Evolutionary conservation across 2,888 invertebrate species (phyloP).

Genomic region (Sesia bembeciformis): DNA sequence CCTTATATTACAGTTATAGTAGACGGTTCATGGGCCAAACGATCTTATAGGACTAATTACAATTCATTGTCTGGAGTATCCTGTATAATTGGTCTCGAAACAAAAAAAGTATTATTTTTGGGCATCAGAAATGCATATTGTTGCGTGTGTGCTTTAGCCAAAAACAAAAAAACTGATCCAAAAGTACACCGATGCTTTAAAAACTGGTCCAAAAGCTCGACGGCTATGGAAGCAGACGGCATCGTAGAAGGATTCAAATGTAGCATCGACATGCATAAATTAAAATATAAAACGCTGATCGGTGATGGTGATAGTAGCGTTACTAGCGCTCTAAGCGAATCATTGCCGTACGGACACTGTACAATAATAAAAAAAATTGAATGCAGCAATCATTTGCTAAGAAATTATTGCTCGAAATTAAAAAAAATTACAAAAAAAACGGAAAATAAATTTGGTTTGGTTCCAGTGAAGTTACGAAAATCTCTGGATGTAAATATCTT

Average conservation of each 20-base stretch:
- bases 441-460: too few species aligned
- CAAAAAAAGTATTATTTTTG: conserved; percentile 2
- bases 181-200: neutral
- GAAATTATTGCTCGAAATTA: too few species aligned
- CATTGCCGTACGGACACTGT: too few species aligned
- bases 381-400: too few species aligned
- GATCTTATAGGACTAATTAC: conserved; percentile 1
- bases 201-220: neutral
- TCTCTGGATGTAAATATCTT: neutral
- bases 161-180: neutral
- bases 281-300: neutral
- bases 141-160: neutral
- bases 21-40: conserved; percentile 4
- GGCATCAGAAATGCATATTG: conserved; percentile 3
- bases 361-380: too few species aligned
- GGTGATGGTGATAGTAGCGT: too few species aligned
- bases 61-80: conserved; percentile 1
- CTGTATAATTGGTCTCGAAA: conserved; percentile 3
- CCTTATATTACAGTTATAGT: conserved; percentile 1
- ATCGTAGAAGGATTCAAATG: neutral
- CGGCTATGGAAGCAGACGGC: conserved; percentile 2
- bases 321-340: too few species aligned
- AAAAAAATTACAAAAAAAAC: too few species aligned
- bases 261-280: neutral
- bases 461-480: too few species aligned